Evolutionary conservation across 2,113 vertebrate genomes (phyloP).

Genomic region (Rhineura floridana): DNA sequence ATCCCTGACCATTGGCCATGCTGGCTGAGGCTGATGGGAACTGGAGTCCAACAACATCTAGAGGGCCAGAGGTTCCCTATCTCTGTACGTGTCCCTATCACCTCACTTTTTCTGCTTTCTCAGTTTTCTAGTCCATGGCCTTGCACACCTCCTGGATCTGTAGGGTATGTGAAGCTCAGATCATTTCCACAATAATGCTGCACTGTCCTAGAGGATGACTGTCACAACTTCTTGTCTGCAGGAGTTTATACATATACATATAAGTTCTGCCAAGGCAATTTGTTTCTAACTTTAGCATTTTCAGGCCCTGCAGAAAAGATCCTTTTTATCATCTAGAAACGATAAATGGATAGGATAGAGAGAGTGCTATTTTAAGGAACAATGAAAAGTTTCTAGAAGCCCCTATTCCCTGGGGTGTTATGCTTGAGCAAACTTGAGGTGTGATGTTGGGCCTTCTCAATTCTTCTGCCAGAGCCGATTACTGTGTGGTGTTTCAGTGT

Average conservation of each 20-base stretch:
- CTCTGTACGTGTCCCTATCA: no score
- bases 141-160: background rate
- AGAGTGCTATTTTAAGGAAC: constrained; percentile 52
- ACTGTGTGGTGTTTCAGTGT: fast-evolving
- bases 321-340: constrained; percentile 47
- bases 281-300: constrained; percentile 41
- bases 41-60: no score
- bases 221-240: background rate
- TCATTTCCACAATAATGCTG: background rate
- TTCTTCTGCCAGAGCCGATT: fast-evolving
- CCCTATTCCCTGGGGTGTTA: constrained; percentile 31
- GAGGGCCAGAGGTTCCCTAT: no score
- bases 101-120: background rate
- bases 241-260: constrained; percentile 23
- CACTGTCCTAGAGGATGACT: background rate
- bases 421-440: background rate
- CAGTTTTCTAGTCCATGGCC: background rate
- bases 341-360: fast-evolving
- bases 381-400: background rate
- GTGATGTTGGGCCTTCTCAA: background rate
- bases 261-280: constrained; percentile 45
- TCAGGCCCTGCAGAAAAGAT: constrained; percentile 43
- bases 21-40: no score
- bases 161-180: background rate
- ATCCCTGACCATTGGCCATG: no score